Base-by-base conservation (phyloP, 1,140 invertebrate genomes). In the Drosophila auraria region DNA sequence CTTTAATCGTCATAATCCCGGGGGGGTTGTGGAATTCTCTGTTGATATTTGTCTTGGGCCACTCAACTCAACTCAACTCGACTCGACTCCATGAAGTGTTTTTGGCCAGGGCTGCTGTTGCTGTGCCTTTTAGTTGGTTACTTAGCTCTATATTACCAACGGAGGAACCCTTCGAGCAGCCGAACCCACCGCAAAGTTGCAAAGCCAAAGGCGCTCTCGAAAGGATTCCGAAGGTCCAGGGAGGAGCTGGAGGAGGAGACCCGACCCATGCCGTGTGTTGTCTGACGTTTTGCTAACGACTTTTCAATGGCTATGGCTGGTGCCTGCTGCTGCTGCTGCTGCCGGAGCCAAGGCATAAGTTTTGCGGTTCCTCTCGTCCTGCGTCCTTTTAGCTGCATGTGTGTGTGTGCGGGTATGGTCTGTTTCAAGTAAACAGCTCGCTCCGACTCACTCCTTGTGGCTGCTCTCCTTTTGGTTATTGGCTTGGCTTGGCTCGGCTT, bases 241-340 rank as follows among this genome's bases (percentile, higher is more conserved):
- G 47, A 44, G 25, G 17, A 9, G 62, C 9, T 30, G 25, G 25
- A 30, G 61, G 5, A 23, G 11, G 1, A 20, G 20, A 30, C 27
- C 27, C 27, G 27, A 36, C 27, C 61, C 38, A 61, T 74, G 62
- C 80, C 81, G 80, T 82, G 75, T 82, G 81, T 83, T 83, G 75
- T 83, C 76, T 83, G 72, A 82, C 84, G 78, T 89, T 89, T 87
- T 84, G 78, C 84, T 89, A 89, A 89, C 86, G 84, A 89, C 84
- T 89, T 89, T 89, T 89, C 84, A 89, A 89, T 89, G 86, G 86
- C 74, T 89, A 63, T 33, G 44, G 76, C 71, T 60, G 40, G 54
- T 53, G 56, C 5, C 27, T 25, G 45, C 60, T 64, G 45, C 49
- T 62, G 68, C 54, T 69, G 45, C 49, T 62, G 68, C 54, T 69